These are phyloP conservation scores for Bos indicus DNA, from an alignment of 2,113 vertebrate genomes.

Conservation along the genomic window DNA sequence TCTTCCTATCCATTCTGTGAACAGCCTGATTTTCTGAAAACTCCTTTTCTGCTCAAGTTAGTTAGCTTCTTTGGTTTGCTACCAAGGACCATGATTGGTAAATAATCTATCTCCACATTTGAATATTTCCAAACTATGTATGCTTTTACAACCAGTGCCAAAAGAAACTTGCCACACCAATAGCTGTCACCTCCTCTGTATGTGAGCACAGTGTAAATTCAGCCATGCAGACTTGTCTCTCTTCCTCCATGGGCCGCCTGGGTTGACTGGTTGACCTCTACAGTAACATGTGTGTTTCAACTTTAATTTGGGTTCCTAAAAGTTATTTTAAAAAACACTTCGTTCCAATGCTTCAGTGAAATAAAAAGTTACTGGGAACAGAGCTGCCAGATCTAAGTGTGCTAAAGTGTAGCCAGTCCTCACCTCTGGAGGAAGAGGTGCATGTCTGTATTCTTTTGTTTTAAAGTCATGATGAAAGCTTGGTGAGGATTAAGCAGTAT, in stretches of 20 bases:
- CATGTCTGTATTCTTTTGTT: background rate
- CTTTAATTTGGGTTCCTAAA: background rate
- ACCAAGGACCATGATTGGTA: background rate
- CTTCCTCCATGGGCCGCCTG: background rate
- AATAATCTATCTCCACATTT: background rate
- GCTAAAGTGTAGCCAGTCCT: background rate
- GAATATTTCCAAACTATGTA: background rate
- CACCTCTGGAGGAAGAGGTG: background rate
- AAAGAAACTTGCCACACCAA: background rate
- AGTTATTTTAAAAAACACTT: background rate
- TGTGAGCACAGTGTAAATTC: fast-evolving
- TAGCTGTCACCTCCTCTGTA: background rate
- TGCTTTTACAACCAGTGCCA: background rate
- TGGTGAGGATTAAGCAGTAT: background rate
- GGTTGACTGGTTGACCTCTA: background rate
- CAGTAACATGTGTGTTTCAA: background rate
- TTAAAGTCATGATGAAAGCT: background rate
- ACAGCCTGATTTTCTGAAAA: background rate
- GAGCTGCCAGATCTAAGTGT: background rate
- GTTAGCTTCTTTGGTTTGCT: constrained; percentile 12
- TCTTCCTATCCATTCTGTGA: background rate
- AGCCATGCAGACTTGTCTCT: fast-evolving
- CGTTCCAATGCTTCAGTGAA: background rate
- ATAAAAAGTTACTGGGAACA: background rate
- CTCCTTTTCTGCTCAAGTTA: background rate